A percentile compares a stretch with the other conserved stretches of the same genome.
Conservation (phyloP, 2,888 invertebrate genomes). For the Sphaeridia pumilis region DNA sequence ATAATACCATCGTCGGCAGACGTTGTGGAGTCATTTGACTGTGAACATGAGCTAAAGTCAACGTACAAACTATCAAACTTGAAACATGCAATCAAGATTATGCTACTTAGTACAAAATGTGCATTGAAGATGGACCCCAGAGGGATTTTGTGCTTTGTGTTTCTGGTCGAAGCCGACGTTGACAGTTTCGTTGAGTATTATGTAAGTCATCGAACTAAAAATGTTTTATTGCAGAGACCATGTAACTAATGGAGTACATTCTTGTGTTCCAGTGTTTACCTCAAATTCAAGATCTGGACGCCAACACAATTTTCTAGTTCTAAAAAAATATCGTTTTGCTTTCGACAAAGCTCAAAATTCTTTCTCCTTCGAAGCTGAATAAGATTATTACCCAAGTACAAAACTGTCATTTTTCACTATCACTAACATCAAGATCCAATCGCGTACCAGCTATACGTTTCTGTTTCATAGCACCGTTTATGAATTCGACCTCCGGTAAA, state of each 20-base stretch:
- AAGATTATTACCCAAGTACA: no score
- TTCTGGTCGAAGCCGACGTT: constrained; percentile 11
- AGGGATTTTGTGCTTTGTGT: constrained; percentile 13
- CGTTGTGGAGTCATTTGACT: constrained; percentile 12
- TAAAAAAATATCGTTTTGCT: no score
- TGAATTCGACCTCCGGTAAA: not conserved
- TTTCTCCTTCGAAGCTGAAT: no score
- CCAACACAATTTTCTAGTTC: no score
- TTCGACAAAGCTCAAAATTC: no score
- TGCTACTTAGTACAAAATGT: constrained; percentile 14
- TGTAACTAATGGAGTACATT: not conserved
- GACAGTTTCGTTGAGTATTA: constrained; percentile 15
- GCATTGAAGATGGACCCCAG: constrained; percentile 11
- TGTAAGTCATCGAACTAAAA: constrained; percentile 2
- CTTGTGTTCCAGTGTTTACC: not conserved
- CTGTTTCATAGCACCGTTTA: not conserved
- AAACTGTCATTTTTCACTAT: no score
- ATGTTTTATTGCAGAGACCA: not conserved
- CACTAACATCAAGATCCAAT: not conserved
- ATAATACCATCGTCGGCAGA: constrained; percentile 9
- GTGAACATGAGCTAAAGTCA: not conserved
- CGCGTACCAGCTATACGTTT: not conserved
- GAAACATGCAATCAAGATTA: constrained; percentile 12
- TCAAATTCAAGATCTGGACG: not conserved
- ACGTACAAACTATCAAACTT: constrained; percentile 9